Base-by-base conservation (phyloP, 2,888 invertebrate species). In the Onchidella celtica region DNA sequence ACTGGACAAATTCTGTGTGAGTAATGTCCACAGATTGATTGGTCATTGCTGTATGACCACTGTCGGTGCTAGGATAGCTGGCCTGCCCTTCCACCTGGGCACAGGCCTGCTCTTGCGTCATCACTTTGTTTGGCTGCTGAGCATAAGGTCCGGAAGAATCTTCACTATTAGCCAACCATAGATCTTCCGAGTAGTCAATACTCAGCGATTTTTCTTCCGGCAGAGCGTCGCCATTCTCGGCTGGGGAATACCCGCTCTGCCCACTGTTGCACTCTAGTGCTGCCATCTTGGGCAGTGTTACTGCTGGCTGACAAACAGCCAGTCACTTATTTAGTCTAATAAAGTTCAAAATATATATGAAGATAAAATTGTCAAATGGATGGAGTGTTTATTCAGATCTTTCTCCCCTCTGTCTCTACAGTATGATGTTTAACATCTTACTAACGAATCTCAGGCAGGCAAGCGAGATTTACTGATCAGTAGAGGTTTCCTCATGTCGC, bases 111-210 rank as follows among this genome's bases (percentile, higher is more conserved):
- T 79, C 70, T 24, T 65, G 36, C 11, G 63, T 21, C 3, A 34
- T 55, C 4, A 47, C 69, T 24, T 81, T 76, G 47, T 65, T 81
- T 0, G 68, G 68, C 34, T 80, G 80, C 74, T 80, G 80, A 32
- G 76, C 76, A 29, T 81, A 81, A 1, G 81, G 70, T 36, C 81
- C 81, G 17, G 81, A 81, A 2, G 81, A 81, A 68, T 80, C 80
- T 47, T 81, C 81, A 79, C 79, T 79, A 21, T 81, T 76, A 24
- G 81, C 81, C 75, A 81, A 57, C 81, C 81, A 81, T 63, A 81
- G 47, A 70, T 81, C 81, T 55, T 81, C 81, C 21, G 81, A 81
- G 59, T 81, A 81, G 72, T 81, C 81, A n/a, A 81, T 81, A 29
- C 76, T 81, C 36, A 81, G 55, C 4, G 76, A 70, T 55, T 81